Evolutionary conservation across 2,888 invertebrate species (phyloP).

Genomic region (Steinernema scapterisci): DNA sequence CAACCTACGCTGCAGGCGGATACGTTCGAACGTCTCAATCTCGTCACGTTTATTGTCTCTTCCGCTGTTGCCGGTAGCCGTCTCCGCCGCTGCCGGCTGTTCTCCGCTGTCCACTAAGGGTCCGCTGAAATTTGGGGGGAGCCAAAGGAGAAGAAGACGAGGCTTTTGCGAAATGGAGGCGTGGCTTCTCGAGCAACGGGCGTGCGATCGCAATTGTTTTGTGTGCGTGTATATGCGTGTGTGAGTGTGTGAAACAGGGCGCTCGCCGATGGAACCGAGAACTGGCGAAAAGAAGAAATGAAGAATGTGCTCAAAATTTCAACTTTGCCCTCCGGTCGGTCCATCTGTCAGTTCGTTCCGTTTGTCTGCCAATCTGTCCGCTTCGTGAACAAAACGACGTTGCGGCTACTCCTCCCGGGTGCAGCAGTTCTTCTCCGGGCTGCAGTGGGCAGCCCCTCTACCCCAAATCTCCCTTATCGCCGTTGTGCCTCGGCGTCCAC

Average conservation of each 20-base stretch:
- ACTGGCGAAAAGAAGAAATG: not conserved
- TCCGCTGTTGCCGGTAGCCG: not conserved
- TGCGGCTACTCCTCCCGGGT: not conserved
- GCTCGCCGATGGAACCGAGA: slow-evolving; percentile 9
- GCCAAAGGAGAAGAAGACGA: not conserved
- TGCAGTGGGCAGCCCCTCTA: not conserved
- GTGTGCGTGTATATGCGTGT: slow-evolving; percentile 31
- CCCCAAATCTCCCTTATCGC: slow-evolving; percentile 29
- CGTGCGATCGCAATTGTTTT: slow-evolving; percentile 32
- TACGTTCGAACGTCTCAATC: too few relatives aligned
- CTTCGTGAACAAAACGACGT: not conserved
- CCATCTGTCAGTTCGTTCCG: slow-evolving; percentile 28
- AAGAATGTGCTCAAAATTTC: slow-evolving; percentile 5
- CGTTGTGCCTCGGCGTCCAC: slow-evolving; percentile 14
- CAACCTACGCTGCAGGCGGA: too few relatives aligned
- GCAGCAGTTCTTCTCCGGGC: not conserved
- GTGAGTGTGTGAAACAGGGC: slow-evolving; percentile 16
- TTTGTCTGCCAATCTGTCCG: not conserved
- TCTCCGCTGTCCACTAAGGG: slow-evolving; percentile 14
- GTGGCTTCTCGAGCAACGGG: slow-evolving; percentile 30
- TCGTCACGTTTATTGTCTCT: too few relatives aligned
- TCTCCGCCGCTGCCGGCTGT: not conserved
- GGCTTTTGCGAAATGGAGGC: slow-evolving; percentile 23
- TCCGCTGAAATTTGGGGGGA: slow-evolving; percentile 20
- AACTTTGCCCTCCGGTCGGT: slow-evolving; percentile 5